These are phyloP conservation scores for Archilochus colubris DNA, from an alignment of 2,113 vertebrate genomes.

Conservation along the genomic window DNA sequence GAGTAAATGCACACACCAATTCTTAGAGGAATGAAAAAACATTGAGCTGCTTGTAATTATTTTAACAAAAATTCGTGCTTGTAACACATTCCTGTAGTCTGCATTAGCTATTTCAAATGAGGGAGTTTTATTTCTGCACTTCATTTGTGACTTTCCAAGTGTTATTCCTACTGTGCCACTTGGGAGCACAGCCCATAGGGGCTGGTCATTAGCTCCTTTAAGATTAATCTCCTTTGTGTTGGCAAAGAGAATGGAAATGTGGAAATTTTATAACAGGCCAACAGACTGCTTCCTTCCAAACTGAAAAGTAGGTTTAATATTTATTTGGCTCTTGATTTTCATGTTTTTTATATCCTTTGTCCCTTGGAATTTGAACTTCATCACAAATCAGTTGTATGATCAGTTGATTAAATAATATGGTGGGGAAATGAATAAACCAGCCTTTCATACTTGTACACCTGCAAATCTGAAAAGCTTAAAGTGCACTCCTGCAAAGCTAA, in stretches of 20 bases:
- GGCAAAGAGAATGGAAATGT: background rate
- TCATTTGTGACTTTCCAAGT: background rate
- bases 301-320: background rate
- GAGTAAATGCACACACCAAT: background rate
- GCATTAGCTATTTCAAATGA: background rate
- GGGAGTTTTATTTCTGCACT: background rate
- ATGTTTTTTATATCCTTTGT: background rate
- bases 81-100: background rate
- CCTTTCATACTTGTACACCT: background rate
- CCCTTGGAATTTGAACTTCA: background rate
- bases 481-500: background rate
- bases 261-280: background rate
- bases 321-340: background rate
- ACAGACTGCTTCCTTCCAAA: background rate
- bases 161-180: background rate
- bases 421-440: background rate
- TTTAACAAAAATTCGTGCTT: background rate
- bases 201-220: background rate
- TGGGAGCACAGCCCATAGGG: background rate
- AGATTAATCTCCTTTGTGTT: background rate
- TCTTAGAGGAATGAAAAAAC: background rate
- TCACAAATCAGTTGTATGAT: background rate
- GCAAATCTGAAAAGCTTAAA: background rate
- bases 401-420: background rate
- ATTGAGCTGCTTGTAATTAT: background rate